Conservation (phyloP, 2,797 vertebrate species). For the Liasis olivaceus region DNA sequence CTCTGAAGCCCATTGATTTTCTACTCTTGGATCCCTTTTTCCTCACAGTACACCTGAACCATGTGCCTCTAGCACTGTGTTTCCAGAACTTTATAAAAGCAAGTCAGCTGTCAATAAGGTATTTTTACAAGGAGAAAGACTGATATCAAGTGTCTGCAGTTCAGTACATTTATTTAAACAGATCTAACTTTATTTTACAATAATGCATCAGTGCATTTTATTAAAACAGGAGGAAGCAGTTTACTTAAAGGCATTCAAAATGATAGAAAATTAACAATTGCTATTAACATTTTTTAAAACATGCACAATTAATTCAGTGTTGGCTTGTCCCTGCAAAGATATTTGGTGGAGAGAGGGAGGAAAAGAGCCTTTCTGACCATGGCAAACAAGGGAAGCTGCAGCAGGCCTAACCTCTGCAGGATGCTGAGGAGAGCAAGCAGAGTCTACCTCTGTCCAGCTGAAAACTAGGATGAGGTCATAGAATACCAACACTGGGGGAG, state of each 20-base stretch:
- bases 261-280: constrained; percentile 42
- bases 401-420: neutral
- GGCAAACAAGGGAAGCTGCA: neutral
- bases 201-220: constrained; percentile 64
- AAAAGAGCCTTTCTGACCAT: constrained; percentile 2
- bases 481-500: neutral
- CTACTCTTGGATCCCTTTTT: neutral
- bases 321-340: constrained; percentile 16
- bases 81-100: neutral
- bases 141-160: neutral
- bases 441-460: neutral
- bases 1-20: neutral
- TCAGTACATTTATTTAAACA: constrained; percentile 63
- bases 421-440: neutral
- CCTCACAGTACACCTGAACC: no score
- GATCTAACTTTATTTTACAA: constrained; percentile 59
- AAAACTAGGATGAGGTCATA: neutral
- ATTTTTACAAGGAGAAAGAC: neutral
- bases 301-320: constrained; percentile 61
- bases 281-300: constrained; percentile 50
- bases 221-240: constrained; percentile 58
- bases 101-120: neutral
- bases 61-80: no score
- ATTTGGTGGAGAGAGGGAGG: neutral
- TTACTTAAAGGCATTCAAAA: constrained; percentile 62